Percentiles rank a stretch among this genome's conserved stretches.
phyloP scores from a whole-genome alignment of 2,888 invertebrate species.

The Pammene aurita region DNA sequence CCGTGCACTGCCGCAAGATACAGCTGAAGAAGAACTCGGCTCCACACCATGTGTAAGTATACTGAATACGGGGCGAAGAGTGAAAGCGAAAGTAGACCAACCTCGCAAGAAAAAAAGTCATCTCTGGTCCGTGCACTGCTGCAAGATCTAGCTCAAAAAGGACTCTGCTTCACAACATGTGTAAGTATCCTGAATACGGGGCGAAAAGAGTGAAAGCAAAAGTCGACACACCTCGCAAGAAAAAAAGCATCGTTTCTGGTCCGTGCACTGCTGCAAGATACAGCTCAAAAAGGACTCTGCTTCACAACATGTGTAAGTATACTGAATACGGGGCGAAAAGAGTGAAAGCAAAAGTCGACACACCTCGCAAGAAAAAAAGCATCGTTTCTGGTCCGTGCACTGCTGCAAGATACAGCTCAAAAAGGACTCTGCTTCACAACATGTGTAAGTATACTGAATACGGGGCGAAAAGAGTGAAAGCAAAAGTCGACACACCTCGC shows the following conservation, averaged over 20 bases:
- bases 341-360: constrained; percentile 52
- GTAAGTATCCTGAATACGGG: constrained; percentile 76
- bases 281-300: constrained; percentile 95
- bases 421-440: no score
- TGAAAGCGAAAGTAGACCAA: constrained; percentile 49
- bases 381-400: no score
- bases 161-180: constrained; percentile 91
- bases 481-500: no score
- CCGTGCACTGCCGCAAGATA: constrained; percentile 96
- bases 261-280: constrained; percentile 79
- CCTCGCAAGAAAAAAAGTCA: no score
- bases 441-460: no score
- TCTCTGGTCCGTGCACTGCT: constrained; percentile 96
- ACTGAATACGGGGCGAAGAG: constrained; percentile 75
- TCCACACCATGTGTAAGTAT: constrained; percentile 86
- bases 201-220: constrained; percentile 59
- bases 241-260: no score
- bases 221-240: no score
- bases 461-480: no score
- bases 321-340: constrained; percentile 76
- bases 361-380: no score
- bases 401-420: no score
- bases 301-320: constrained; percentile 86
- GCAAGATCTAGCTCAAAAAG: constrained; percentile 96
- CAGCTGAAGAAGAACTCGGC: constrained; percentile 95